A percentile compares a stretch with the other conserved stretches of the same genome.
These are phyloP conservation scores for Orthosia gothica DNA, from an alignment of 2,888 invertebrate species.

Conservation along the genomic window DNA sequence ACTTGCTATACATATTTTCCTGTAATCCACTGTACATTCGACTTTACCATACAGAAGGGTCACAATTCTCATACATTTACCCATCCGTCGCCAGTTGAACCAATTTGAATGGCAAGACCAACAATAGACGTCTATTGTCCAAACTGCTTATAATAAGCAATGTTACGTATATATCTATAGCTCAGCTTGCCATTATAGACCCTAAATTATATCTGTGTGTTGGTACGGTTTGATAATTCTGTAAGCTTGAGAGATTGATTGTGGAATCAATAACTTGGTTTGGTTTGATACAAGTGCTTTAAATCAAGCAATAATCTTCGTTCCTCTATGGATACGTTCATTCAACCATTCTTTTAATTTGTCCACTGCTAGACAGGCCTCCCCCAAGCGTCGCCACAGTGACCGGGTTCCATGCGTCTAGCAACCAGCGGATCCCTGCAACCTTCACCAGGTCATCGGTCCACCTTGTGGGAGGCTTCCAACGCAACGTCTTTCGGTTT, in stretches of 20 bases:
- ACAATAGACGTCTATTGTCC: conserved; percentile 55
- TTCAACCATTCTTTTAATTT: neutral
- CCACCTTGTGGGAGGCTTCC: no score
- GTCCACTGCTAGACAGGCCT: no score
- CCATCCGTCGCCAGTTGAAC: conserved; percentile 38
- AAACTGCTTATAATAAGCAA: conserved; percentile 24
- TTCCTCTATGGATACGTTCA: neutral
- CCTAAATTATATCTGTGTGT: conserved; percentile 17
- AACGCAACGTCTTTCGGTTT: no score
- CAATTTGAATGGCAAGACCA: conserved; percentile 54
- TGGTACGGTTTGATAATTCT: neutral
- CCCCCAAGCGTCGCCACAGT: no score
- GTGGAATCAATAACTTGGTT: conserved; percentile 7
- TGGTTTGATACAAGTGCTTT: neutral
- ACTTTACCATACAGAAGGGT: conserved; percentile 36
- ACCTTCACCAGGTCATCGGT: no score
- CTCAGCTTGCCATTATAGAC: neutral
- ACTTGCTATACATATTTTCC: conserved; percentile 5
- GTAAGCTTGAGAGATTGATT: conserved; percentile 22
- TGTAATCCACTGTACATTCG: conserved; percentile 11
- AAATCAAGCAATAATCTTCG: no score
- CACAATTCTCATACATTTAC: conserved; percentile 37
- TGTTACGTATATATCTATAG: neutral
- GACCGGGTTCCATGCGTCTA: no score
- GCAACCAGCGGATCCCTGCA: no score